Conservation (phyloP, 2,888 invertebrate species). For the Dolichopus griseipennis region DNA sequence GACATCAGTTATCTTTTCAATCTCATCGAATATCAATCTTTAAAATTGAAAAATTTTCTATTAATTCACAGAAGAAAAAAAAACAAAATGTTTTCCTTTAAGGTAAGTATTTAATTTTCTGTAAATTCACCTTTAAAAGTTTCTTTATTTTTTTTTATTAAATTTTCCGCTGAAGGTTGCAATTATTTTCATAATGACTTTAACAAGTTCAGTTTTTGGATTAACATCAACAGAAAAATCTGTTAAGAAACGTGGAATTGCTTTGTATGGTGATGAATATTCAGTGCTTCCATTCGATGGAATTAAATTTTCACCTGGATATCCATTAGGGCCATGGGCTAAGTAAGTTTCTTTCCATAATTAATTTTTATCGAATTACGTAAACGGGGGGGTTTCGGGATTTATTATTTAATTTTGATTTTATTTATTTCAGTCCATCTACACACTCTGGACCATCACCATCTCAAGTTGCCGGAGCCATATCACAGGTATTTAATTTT, state of each 20-base stretch:
- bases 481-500: slow-evolving; percentile 45
- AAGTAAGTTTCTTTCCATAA: background rate
- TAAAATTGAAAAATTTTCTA: background rate
- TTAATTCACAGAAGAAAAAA: background rate
- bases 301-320: background rate
- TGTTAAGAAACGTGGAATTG: slow-evolving; percentile 32
- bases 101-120: background rate
- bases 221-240: slow-evolving; percentile 20
- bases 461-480: slow-evolving; percentile 60
- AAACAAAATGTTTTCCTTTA: background rate
- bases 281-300: background rate
- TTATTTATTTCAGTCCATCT: background rate
- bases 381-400: no score
- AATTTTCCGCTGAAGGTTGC: background rate
- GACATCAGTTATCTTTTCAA: background rate
- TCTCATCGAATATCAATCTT: background rate
- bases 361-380: background rate
- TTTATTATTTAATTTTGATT: background rate
- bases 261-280: slow-evolving; percentile 24
- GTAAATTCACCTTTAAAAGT: no score
- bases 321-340: slow-evolving; percentile 9
- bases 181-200: background rate
- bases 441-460: slow-evolving; percentile 42
- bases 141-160: background rate
- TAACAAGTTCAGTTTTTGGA: background rate